Conservation (phyloP, 2,888 invertebrate genomes). For the Trissonchulus sp. region DNA sequence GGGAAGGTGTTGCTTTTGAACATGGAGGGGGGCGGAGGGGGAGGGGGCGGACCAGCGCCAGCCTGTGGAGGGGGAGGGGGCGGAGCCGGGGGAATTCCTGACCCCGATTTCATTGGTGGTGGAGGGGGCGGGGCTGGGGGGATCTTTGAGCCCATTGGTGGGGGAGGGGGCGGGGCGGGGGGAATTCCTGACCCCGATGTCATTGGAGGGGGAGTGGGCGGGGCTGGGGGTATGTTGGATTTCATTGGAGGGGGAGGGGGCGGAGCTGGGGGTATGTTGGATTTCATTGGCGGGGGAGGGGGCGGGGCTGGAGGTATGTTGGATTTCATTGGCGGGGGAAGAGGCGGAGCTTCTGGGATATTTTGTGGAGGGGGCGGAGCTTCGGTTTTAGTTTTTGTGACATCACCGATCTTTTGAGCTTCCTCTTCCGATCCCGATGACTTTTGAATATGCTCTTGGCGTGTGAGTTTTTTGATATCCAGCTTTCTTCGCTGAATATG, state of each 20-base stretch:
- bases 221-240: neutral
- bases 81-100: neutral
- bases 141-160: neutral
- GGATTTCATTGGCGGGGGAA: neutral
- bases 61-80: neutral
- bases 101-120: neutral
- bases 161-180: neutral
- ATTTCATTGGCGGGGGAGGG: neutral
- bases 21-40: neutral
- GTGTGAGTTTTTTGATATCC: neutral
- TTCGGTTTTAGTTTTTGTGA: neutral
- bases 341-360: neutral
- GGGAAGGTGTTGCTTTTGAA: constrained; percentile 17
- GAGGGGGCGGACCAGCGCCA: neutral
- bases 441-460: too few relatives aligned
- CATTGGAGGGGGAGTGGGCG: neutral
- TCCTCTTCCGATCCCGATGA: neutral
- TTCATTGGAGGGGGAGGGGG: neutral
- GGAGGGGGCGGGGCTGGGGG: neutral
- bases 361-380: neutral
- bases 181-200: too few relatives aligned
- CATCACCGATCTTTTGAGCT: neutral
- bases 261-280: neutral
- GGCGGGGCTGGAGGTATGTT: neutral
- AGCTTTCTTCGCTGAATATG: neutral